Evolutionary conservation across 2,113 vertebrate species (phyloP).

Genomic region (Dipodomys stephensi): DNA sequence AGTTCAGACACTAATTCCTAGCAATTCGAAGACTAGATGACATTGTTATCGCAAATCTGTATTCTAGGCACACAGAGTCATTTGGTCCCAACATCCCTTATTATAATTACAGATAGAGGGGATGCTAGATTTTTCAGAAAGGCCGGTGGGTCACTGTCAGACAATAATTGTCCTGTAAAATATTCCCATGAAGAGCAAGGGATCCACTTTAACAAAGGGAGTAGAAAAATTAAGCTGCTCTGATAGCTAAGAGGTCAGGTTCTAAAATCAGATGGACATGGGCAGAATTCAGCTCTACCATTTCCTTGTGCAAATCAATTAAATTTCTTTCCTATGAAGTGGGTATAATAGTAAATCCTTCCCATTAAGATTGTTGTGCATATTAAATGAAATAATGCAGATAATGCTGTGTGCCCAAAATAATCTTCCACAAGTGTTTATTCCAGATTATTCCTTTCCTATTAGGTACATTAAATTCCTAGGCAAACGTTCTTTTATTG

Average conservation of each 20-base stretch:
- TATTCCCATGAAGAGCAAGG: neutral
- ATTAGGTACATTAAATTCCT: too few species aligned
- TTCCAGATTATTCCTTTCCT: neutral
- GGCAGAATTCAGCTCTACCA: neutral
- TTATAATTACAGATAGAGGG: neutral
- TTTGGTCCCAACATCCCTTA: constrained; percentile 16
- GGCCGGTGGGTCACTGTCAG: neutral
- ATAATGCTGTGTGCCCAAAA: neutral
- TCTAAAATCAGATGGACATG: neutral
- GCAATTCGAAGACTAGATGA: neutral
- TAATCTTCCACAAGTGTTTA: neutral
- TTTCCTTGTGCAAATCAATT: neutral
- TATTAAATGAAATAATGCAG: neutral
- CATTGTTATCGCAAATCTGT: neutral
- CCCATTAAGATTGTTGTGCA: neutral
- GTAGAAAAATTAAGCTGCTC: neutral
- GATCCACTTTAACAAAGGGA: constrained; percentile 29
- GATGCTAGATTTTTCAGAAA: neutral
- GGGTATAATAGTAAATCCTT: neutral
- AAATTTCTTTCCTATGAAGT: neutral
- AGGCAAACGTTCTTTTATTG: too few species aligned
- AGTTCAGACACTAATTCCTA: neutral
- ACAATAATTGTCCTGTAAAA: constrained; percentile 31
- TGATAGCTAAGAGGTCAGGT: neutral
- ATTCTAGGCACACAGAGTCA: neutral